Conservation (phyloP, 2,113 vertebrate genomes). For the Ibidorhyncha struthersii region DNA sequence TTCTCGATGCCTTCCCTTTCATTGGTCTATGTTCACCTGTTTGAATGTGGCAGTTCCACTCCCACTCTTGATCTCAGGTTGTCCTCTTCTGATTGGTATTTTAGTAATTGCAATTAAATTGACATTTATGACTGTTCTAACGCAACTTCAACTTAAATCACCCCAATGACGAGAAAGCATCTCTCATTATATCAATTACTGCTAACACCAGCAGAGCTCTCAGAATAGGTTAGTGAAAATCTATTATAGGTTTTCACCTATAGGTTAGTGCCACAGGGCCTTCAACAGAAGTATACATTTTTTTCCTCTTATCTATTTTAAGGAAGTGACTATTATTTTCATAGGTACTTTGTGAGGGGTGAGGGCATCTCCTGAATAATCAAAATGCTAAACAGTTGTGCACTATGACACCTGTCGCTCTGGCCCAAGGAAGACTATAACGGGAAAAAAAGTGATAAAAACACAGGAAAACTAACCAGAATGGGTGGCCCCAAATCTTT, state of each 20-base stretch:
- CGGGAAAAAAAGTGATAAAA: background rate
- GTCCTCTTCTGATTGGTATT: background rate
- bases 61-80: background rate
- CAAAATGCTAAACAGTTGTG: background rate
- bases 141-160: background rate
- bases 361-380: background rate
- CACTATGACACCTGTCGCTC: background rate
- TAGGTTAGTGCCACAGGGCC: background rate
- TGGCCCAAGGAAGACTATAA: background rate
- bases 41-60: background rate
- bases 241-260: too few relatives aligned
- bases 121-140: conserved; percentile 16
- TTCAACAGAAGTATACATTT: background rate
- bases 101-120: conserved; percentile 15
- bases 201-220: background rate
- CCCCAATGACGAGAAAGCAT: background rate
- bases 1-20: background rate
- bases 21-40: background rate
- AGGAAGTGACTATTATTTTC: background rate
- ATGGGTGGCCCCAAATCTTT: background rate
- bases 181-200: background rate
- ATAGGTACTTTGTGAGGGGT: background rate
- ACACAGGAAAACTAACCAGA: background rate
- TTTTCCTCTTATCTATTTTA: background rate
- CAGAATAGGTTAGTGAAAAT: background rate